These are phyloP conservation scores for Leptinotarsa lineolata DNA, from an alignment of 1,140 invertebrate species.

Conservation along the genomic window DNA sequence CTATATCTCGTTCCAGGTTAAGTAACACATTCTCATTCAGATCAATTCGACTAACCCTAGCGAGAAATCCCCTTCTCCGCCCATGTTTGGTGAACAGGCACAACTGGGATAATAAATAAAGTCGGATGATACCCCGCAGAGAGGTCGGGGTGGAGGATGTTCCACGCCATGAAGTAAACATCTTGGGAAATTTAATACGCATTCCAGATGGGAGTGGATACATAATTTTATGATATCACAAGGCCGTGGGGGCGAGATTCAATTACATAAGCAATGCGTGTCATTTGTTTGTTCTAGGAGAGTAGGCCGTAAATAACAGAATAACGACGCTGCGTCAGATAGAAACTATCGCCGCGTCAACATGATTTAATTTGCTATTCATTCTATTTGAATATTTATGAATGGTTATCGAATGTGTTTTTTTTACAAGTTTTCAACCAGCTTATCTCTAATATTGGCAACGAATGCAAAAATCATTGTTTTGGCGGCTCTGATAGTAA, in stretches of 20 bases:
- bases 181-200: conserved; percentile 14
- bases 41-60: no score
- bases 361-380: no score
- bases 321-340: no score
- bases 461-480: no score
- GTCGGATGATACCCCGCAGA: not conserved
- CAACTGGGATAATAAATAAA: conserved; percentile 2
- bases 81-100: not conserved
- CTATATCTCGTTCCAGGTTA: no score
- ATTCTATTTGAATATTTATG: no score
- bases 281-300: not conserved
- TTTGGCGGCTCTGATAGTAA: no score
- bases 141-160: not conserved
- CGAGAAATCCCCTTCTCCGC: not conserved
- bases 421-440: no score
- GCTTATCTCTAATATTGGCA: no score
- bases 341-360: no score
- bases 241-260: conserved; percentile 16
- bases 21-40: no score
- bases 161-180: conserved; percentile 10
- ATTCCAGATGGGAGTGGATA: conserved; percentile 20
- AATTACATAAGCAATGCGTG: conserved; percentile 14
- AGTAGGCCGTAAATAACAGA: not conserved
- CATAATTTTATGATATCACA: conserved; percentile 13
- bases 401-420: no score